phyloP scores from a whole-genome alignment of 1,140 invertebrate genomes.

The Ctenoplectra terminalis region DNA sequence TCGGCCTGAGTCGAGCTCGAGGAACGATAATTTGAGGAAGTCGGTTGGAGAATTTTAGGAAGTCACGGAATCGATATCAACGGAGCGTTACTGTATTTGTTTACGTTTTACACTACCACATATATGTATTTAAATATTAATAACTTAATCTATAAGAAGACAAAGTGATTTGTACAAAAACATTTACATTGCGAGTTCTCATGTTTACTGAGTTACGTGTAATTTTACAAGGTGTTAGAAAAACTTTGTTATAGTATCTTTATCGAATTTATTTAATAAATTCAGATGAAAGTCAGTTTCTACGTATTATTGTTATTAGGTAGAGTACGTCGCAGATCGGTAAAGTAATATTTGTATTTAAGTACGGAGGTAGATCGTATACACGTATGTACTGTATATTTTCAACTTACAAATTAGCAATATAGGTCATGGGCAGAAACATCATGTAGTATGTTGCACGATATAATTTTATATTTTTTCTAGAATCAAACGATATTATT shows the following conservation, averaged over 20 bases:
- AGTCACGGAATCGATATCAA: too few relatives aligned
- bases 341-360: conserved; percentile 17
- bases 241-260: conserved; percentile 10
- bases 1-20: too few relatives aligned
- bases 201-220: not conserved
- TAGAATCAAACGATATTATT: not conserved
- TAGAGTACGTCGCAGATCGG: not conserved
- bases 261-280: conserved; percentile 11
- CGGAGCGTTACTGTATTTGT: not conserved
- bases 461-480: conserved; percentile 27
- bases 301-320: not conserved
- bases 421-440: conserved; percentile 2
- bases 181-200: not conserved
- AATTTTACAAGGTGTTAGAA: not conserved
- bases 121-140: conserved; percentile 3
- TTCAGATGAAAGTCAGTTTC: conserved; percentile 4
- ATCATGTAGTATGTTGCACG: conserved; percentile 36
- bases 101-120: conserved; percentile 1
- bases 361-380: conserved; percentile 8
- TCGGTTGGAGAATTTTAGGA: too few relatives aligned
- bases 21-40: too few relatives aligned
- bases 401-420: not conserved
- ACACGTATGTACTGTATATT: conserved; percentile 14
- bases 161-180: conserved; percentile 27
- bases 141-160: conserved; percentile 3